Evolutionary conservation across 2,113 vertebrate genomes (phyloP).

Genomic region (Dasyurus viverrinus): DNA sequence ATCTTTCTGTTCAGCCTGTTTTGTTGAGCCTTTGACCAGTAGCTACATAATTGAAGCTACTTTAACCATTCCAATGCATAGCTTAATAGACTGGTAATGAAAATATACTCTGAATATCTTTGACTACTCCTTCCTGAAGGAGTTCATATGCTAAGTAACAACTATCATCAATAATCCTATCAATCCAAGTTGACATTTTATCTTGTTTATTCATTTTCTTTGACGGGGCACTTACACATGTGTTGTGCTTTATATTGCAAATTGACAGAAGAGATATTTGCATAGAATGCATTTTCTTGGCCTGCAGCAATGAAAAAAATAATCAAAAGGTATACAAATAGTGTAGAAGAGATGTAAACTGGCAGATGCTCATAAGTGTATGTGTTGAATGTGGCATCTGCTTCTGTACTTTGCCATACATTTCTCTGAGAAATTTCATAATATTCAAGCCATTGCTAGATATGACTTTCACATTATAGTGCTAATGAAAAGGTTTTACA

Average conservation of each 20-base stretch:
- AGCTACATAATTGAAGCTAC: background rate
- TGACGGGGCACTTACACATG: background rate
- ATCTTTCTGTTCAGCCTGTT: background rate
- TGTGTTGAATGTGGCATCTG: background rate
- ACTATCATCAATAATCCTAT: background rate
- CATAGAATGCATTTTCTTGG: background rate
- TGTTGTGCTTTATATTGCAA: background rate
- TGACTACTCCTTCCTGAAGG: slow-evolving; percentile 21
- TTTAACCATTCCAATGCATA: slow-evolving; percentile 24
- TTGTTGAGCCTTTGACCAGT: background rate
- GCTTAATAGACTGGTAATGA: background rate
- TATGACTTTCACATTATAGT: slow-evolving; percentile 10
- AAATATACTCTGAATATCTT: slow-evolving; percentile 23
- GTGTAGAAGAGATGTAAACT: background rate
- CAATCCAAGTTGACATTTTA: slow-evolving; percentile 2
- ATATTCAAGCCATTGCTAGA: background rate
- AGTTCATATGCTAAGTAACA: background rate
- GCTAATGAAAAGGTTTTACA: slow-evolving; percentile 27
- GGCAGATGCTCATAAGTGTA: too few relatives aligned
- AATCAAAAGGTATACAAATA: background rate
- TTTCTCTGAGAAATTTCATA: slow-evolving; percentile 33
- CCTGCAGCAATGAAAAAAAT: background rate
- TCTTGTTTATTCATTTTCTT: background rate
- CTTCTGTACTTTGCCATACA: background rate
- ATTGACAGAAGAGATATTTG: background rate